These are phyloP conservation scores for Monodelphis domestica DNA, from an alignment of 2,797 vertebrate genomes.

Conservation along the genomic window DNA sequence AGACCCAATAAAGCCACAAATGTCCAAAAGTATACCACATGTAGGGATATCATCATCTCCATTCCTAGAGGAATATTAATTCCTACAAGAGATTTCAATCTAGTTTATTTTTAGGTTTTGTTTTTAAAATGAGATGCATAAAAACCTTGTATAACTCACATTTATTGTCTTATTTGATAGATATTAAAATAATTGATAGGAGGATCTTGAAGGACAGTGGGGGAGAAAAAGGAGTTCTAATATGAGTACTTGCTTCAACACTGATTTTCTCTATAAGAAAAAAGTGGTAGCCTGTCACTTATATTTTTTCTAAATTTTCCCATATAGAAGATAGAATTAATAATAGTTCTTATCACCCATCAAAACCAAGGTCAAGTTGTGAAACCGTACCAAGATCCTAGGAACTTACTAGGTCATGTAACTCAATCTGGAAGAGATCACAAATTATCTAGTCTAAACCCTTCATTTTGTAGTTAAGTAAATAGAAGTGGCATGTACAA, in stretches of 20 bases:
- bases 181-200: neutral
- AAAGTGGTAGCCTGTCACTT: neutral
- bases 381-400: neutral
- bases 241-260: neutral
- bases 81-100: neutral
- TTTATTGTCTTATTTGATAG: neutral
- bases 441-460: neutral
- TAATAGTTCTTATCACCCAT: neutral
- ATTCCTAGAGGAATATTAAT: neutral
- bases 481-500: neutral
- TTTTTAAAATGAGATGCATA: neutral
- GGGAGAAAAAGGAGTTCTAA: neutral
- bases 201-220: neutral
- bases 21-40: neutral
- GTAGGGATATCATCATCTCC: neutral
- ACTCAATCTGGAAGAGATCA: neutral
- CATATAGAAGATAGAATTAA: neutral
- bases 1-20: neutral
- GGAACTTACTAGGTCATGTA: neutral
- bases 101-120: neutral
- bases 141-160: neutral
- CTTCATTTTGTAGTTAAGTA: neutral
- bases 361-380: neutral
- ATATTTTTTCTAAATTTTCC: neutral
- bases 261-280: neutral